Conservation (phyloP, 2,113 vertebrate genomes). For the Sceloporus tristichus region DNA sequence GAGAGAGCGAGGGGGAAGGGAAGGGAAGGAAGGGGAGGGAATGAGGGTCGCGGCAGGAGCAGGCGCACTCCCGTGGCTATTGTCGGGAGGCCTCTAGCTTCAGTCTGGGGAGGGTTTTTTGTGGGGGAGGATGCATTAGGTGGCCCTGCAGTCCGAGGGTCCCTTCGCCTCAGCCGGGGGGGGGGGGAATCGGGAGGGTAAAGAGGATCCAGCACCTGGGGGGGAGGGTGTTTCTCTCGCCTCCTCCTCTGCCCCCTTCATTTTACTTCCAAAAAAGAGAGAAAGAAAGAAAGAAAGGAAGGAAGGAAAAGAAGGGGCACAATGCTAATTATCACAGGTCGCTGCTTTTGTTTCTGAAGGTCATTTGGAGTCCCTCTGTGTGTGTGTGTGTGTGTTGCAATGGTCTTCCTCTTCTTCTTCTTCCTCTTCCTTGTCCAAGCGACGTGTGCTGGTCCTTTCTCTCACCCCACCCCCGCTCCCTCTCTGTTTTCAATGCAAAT, state of each 20-base stretch:
- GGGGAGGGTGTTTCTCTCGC: conserved; percentile 24
- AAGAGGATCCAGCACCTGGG: conserved; percentile 77
- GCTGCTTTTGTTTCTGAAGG: conserved; percentile 79
- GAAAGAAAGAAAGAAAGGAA: background rate
- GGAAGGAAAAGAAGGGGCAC: background rate
- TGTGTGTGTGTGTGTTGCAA: conserved; percentile 18
- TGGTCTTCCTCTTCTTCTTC: background rate
- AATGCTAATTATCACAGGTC: conserved; percentile 77
- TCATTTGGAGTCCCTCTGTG: conserved; percentile 71
- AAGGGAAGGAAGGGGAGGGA: background rate
- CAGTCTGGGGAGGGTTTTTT: background rate
- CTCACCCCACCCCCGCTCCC: background rate
- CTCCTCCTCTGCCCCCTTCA: background rate
- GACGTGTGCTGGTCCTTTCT: conserved; percentile 2
- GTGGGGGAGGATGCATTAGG: conserved; percentile 40
- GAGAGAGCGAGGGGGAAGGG: conserved; percentile 46
- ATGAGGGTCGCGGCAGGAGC: background rate
- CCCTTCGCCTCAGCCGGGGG: conserved; percentile 68
- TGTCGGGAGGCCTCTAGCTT: background rate
- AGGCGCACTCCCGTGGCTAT: background rate
- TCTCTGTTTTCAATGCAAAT: conserved; percentile 77
- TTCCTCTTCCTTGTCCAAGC: background rate
- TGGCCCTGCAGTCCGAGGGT: conserved; percentile 35
- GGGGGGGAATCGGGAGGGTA: conserved; percentile 63
- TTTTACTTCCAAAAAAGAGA: background rate